phyloP scores from a whole-genome alignment of 2,888 invertebrate species.

The Sminthurides aquaticus region DNA sequence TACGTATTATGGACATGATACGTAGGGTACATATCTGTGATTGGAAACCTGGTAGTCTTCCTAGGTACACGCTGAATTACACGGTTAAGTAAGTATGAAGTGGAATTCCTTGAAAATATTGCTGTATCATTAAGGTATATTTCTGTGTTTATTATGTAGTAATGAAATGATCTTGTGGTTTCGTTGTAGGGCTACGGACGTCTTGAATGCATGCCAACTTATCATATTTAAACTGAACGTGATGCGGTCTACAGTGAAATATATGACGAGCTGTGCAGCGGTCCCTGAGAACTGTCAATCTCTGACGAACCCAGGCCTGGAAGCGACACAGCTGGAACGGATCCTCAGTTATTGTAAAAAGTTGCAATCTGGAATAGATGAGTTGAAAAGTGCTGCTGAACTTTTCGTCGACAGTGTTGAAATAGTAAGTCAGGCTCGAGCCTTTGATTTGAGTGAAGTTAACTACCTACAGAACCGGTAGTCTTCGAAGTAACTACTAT shows the following conservation, averaged over 20 bases:
- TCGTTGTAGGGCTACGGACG: constrained; percentile 6
- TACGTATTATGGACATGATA: constrained; percentile 22
- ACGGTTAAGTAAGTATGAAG: constrained; percentile 10
- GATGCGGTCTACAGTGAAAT: constrained; percentile 12
- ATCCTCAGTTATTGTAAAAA: background rate
- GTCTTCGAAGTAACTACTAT: background rate
- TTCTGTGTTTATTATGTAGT: background rate
- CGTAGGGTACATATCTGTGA: constrained; percentile 21
- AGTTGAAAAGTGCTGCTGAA: background rate
- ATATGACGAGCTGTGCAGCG: background rate
- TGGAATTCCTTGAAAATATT: background rate
- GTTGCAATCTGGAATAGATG: background rate
- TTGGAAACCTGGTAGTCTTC: constrained; percentile 22
- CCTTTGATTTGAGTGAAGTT: background rate
- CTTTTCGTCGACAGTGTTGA: background rate
- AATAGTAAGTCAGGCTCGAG: background rate
- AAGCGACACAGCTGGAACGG: background rate
- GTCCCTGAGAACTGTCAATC: background rate
- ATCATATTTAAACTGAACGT: constrained; percentile 4
- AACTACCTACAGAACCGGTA: background rate
- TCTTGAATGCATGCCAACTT: background rate
- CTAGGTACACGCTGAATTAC: constrained; percentile 2
- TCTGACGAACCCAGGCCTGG: background rate
- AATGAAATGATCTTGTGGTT: background rate
- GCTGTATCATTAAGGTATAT: background rate